Conservation (phyloP, 2,888 invertebrate genomes). For the Agriopis marginaria region DNA sequence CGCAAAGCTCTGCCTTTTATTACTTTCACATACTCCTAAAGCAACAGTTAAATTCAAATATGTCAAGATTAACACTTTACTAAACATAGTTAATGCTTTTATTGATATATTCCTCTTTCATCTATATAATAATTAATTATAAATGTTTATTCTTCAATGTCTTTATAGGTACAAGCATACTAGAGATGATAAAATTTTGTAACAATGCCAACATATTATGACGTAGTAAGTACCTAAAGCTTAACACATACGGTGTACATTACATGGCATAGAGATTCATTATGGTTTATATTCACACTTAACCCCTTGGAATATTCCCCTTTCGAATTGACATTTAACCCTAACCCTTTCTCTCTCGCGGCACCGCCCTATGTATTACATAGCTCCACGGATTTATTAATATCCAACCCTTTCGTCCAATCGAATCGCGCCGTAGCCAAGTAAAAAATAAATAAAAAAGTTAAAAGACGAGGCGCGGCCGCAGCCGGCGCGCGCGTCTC, state of each 20-base stretch:
- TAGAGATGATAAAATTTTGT: neutral
- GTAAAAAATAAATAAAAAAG: constrained; percentile 80
- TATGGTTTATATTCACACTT: constrained; percentile 55
- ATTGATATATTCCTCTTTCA: constrained; percentile 8
- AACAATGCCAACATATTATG: neutral
- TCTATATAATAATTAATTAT: neutral
- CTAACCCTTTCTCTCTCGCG: constrained; percentile 73
- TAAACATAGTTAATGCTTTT: neutral
- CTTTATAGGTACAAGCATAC: neutral
- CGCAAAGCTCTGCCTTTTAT: constrained; percentile 60
- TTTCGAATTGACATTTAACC: constrained; percentile 60
- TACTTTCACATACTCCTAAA: constrained; percentile 64
- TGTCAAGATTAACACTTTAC: constrained; percentile 66
- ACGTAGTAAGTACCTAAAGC: neutral
- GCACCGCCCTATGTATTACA: constrained; percentile 64
- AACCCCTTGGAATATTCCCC: constrained; percentile 67
- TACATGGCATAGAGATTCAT: constrained; percentile 35
- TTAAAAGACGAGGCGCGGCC: constrained; percentile 72
- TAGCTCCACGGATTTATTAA: constrained; percentile 72
- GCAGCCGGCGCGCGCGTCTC: constrained; percentile 71
- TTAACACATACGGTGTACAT: neutral
- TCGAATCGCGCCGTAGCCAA: constrained; percentile 62
- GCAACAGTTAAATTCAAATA: constrained; percentile 76
- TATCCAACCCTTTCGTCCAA: constrained; percentile 80
- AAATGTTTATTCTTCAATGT: neutral